Percentiles rank a stretch among this genome's conserved stretches.
phyloP scores from a whole-genome alignment of 1,140 invertebrate genomes.

The Chionoecetes opilio region DNA sequence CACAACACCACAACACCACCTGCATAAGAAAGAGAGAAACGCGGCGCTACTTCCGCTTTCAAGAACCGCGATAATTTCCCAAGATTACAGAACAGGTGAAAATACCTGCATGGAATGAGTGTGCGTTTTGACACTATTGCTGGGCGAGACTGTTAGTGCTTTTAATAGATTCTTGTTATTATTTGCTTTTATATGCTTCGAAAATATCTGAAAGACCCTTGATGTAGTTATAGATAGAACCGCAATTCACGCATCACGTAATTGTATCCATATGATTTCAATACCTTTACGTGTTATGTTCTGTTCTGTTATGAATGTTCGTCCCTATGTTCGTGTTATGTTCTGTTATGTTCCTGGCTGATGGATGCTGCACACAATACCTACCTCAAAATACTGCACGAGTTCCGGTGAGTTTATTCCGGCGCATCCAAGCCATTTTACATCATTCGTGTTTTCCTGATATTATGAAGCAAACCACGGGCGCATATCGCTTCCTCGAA shows the following conservation, averaged over 20 bases:
- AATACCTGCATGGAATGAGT: background rate
- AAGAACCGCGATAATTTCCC: background rate
- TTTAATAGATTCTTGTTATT: conserved; percentile 5
- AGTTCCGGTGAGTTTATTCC: too few relatives aligned
- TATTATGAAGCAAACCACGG: background rate
- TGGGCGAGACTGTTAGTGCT: background rate
- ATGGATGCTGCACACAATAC: too few relatives aligned
- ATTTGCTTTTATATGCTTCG: background rate
- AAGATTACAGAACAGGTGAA: background rate
- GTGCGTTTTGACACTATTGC: background rate
- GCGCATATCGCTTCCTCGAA: background rate
- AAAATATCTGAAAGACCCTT: background rate
- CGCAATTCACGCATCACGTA: background rate
- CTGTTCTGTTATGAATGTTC: too few relatives aligned
- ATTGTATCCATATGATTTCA: too few relatives aligned
- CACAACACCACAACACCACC: too few relatives aligned
- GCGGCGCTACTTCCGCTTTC: background rate
- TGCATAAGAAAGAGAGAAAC: background rate
- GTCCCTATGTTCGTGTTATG: too few relatives aligned
- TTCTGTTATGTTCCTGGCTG: background rate
- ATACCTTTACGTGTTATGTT: background rate
- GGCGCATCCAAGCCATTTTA: background rate
- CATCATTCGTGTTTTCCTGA: background rate
- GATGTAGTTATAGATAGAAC: background rate
- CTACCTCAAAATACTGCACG: too few relatives aligned